A percentile compares a stretch with the other conserved stretches of the same genome.
Conservation (phyloP, 2,888 invertebrate species). For the Candidula unifasciata region DNA sequence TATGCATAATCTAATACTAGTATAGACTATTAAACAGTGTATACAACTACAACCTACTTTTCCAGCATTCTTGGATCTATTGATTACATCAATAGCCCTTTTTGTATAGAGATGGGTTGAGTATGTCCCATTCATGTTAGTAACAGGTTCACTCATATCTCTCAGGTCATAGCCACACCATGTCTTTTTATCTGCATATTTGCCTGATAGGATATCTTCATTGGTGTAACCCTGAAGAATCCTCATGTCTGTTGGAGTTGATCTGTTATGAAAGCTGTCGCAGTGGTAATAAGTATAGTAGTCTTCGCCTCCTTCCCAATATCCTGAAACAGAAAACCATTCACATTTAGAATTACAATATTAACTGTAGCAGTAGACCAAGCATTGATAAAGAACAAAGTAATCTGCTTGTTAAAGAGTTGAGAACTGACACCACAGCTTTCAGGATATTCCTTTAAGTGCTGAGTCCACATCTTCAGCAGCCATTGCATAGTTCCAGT, state of each 20-base stretch:
- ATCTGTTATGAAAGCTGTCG: slow-evolving; percentile 47
- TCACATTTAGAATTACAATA: too few relatives aligned
- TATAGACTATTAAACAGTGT: too few relatives aligned
- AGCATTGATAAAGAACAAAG: too few relatives aligned
- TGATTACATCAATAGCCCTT: slow-evolving; percentile 66
- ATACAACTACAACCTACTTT: slow-evolving; percentile 37
- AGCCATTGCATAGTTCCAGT: too few relatives aligned
- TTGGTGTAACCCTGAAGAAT: not conserved
- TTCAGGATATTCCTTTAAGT: too few relatives aligned
- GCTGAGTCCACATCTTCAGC: too few relatives aligned
- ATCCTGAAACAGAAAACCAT: slow-evolving; percentile 66
- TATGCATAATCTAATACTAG: too few relatives aligned
- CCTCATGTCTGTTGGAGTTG: not conserved
- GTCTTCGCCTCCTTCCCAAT: slow-evolving; percentile 76
- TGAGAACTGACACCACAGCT: too few relatives aligned
- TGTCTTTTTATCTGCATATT: not conserved
- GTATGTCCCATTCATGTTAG: slow-evolving; percentile 62
- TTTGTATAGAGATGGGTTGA: slow-evolving; percentile 70
- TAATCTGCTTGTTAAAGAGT: too few relatives aligned
- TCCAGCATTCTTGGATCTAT: slow-evolving; percentile 44
- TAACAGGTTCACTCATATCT: slow-evolving; percentile 62
- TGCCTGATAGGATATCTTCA: slow-evolving; percentile 7
- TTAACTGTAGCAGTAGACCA: too few relatives aligned
- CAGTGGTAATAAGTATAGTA: slow-evolving; percentile 71
- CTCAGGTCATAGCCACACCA: slow-evolving; percentile 65